These are phyloP conservation scores for Ondatra zibethicus DNA, from an alignment of 2,113 vertebrate species.

Conservation along the genomic window DNA sequence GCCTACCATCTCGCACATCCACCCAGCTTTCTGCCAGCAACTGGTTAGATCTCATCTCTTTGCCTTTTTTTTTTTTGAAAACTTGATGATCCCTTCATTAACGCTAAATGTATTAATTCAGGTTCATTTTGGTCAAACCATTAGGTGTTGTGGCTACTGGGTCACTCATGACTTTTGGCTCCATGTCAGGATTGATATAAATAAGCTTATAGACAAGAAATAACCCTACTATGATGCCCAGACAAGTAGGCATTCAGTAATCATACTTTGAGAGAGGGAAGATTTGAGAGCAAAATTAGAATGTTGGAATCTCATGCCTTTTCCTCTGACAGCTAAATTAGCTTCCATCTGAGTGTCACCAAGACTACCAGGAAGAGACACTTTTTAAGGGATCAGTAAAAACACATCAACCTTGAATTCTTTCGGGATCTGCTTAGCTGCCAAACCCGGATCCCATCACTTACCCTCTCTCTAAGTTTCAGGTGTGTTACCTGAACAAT, in stretches of 20 bases:
- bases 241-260: not conserved
- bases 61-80: not conserved
- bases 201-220: slow-evolving; percentile 16
- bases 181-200: not conserved
- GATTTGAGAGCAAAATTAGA: not conserved
- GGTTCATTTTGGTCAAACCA: not conserved
- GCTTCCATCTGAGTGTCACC: not conserved
- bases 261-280: not conserved
- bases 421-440: not conserved
- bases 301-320: not conserved
- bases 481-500: not conserved
- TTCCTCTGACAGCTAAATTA: not conserved
- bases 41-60: not conserved
- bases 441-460: not conserved
- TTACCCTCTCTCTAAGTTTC: not conserved
- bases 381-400: not conserved
- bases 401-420: not conserved
- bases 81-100: not conserved
- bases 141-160: not conserved
- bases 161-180: not conserved
- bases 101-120: not conserved
- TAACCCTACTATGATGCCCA: not conserved
- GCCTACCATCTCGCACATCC: fast-evolving
- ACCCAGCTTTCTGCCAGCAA: fast-evolving
- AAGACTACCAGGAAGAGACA: not conserved